phyloP scores from a whole-genome alignment of 2,888 invertebrate genomes.

The Hydraecia micacea region DNA sequence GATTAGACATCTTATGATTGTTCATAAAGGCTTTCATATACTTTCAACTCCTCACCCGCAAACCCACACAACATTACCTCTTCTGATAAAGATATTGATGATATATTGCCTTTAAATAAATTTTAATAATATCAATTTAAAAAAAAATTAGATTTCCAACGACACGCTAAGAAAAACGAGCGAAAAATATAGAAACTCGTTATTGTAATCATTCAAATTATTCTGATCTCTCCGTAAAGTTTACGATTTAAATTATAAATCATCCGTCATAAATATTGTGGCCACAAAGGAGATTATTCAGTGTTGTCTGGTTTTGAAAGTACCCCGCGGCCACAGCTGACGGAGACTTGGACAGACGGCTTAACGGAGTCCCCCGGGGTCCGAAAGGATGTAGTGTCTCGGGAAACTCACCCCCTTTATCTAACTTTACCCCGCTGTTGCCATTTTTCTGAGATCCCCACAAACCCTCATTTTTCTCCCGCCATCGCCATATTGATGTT shows the following conservation, averaged over 20 bases:
- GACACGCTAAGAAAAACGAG: neutral
- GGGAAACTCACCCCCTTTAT: constrained; percentile 17
- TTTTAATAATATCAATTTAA: too few relatives aligned
- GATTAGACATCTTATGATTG: too few relatives aligned
- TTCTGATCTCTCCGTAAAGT: neutral
- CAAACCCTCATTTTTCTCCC: constrained; percentile 42
- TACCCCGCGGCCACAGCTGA: constrained; percentile 25
- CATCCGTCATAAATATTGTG: constrained; percentile 20
- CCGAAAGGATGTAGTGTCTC: constrained; percentile 25
- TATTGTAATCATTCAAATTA: neutral
- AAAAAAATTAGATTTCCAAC: too few relatives aligned
- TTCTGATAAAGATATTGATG: neutral
- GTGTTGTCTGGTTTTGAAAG: constrained; percentile 23
- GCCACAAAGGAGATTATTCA: constrained; percentile 45
- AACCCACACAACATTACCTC: too few relatives aligned
- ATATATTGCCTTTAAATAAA: too few relatives aligned
- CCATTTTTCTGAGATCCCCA: constrained; percentile 17
- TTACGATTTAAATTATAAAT: constrained; percentile 8
- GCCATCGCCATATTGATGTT: constrained; percentile 32
- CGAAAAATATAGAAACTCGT: neutral
- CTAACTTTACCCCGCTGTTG: constrained; percentile 10
- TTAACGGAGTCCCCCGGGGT: constrained; percentile 34
- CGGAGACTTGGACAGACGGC: constrained; percentile 29
- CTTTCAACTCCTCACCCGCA: too few relatives aligned
- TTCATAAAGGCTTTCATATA: too few relatives aligned